Base-by-base conservation (phyloP, 2,888 invertebrate species). In the Drosophila lacicola region DNA sequence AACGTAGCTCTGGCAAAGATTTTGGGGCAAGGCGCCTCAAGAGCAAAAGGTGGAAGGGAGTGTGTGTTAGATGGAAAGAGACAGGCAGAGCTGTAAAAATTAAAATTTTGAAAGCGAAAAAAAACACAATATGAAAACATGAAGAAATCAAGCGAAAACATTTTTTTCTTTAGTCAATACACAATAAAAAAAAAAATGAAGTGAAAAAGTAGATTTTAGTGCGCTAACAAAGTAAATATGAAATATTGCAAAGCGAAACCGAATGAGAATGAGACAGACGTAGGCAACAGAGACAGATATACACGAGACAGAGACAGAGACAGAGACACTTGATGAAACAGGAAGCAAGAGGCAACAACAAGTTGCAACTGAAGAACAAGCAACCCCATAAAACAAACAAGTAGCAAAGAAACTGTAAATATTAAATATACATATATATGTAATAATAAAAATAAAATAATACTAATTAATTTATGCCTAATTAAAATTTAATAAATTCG, bases 361-460 rank as follows among this genome's bases (percentile, higher is more conserved):
- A 44, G 42, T 33, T 29, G 39, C 50, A 41, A 54, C 42, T 49
- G 47, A 62, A 36, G 39, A 36, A 49, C 44, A 49, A 8, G 19
- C 49, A 44, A 49, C 17, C 39, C 49, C 25, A 58, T 36, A 45
- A 55, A 46, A 13, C 17, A 51, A 74, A 69, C 61, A 70, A 71
- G 70, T 82, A 82, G 81, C 81, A 86, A 83, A 86, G 63, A 87
- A 80, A 80, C 13, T 88, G 83, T 90, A 90, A 84, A 90, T 90
- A 90, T 87, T 83, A 68, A 74, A 73, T 83, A 82, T 82, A 85
- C 71, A 53, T 17, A 53, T 41, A 78, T 57, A 63, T 71, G 57
- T 76, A 74, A 70, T 70, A 75, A 72, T 58, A 71, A 34, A 60
- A 42, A 25, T 55, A 56, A 62, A 56, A 54, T 50, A 56, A 54